A percentile compares a stretch with the other conserved stretches of the same genome.
Conservation (phyloP, 2,113 vertebrate species). For the Hyperoodon ampullatus region DNA sequence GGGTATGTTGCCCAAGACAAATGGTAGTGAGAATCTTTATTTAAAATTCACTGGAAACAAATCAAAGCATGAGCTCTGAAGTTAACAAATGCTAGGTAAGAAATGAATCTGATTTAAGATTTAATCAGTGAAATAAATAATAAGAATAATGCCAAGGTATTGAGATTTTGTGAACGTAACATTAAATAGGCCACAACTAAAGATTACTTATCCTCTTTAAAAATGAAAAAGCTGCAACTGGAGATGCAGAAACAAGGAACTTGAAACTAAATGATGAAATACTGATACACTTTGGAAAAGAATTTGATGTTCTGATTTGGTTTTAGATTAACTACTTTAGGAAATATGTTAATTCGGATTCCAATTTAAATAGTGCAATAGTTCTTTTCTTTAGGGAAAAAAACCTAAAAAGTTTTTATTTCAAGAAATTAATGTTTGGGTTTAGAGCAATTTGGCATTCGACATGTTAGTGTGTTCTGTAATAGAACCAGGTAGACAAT, state of each 20-base stretch:
- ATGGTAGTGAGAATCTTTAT: not conserved
- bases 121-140: conserved; percentile 43
- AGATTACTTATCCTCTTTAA: conserved; percentile 70
- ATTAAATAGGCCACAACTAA: conserved; percentile 67
- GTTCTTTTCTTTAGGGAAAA: not conserved
- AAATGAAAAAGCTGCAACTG: conserved; percentile 75
- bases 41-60: conserved; percentile 47
- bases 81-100: conserved; percentile 34
- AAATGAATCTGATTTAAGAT: not conserved
- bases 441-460: not conserved
- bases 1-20: not conserved
- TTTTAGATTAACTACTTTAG: conserved; percentile 54
- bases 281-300: conserved; percentile 58
- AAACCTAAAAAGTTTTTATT: not conserved
- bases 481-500: not conserved
- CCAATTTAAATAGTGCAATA: not conserved
- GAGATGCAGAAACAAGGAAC: conserved; percentile 66
- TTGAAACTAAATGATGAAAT: conserved; percentile 67
- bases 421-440: not conserved
- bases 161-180: conserved; percentile 28
- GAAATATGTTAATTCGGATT: conserved; percentile 39
- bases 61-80: conserved; percentile 43
- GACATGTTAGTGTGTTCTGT: not conserved
- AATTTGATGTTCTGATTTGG: conserved; percentile 68
- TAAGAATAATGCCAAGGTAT: not conserved